Evolutionary conservation across 2,888 invertebrate species (phyloP), one percentile per base, ranked within the genome.

Genomic region (Lucinisca nassula): DNA sequence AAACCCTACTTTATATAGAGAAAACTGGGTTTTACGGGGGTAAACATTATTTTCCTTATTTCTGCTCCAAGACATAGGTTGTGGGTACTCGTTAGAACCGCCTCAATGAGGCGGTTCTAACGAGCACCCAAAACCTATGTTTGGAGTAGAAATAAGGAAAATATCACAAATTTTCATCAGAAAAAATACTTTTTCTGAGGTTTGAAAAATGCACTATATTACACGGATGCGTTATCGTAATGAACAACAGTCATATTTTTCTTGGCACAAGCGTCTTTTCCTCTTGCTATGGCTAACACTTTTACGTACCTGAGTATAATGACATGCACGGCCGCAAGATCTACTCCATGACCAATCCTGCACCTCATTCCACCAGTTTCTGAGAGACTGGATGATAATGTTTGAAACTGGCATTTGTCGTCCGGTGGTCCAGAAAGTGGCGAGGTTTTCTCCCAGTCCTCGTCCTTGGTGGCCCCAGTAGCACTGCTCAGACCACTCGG

Each of bases 271-370:
- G 10, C 45, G 45, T 45, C 10, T 45, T 45, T 45, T n/a, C n/a
- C n/a, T 12, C 45, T 45, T 12, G 8, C 10, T 17, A 45, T 45
- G 10, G 8, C 45, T 45, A 17, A 45, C 8, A 45, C 45, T 12
- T 84, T 30, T 17, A 75, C 55, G 55, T 85, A 90, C 90, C 85
- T 88, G 87, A 37, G 86, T 88, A 85, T 87, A 90, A 38, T 88
- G 81, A 72, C 90, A 92, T 8, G 90, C 88, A 21, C 70, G 67
- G 30, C 86, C 90, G 74, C 92, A 92, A 40, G 85, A 75, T 17
- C 70, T 78, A 45, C 84, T 77, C 78, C 89, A 92, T 35, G 70
- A 40, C 83, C 85, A 92, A 51, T 77, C 70, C 1, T 87, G 61
- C 17, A 75, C 82, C 51, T 84, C 75, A n/a, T 87, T 77, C 40